Percentiles rank a stretch among this genome's conserved stretches.
phyloP scores from a whole-genome alignment of 2,113 vertebrate species.

The Zosterops hypoxanthus region DNA sequence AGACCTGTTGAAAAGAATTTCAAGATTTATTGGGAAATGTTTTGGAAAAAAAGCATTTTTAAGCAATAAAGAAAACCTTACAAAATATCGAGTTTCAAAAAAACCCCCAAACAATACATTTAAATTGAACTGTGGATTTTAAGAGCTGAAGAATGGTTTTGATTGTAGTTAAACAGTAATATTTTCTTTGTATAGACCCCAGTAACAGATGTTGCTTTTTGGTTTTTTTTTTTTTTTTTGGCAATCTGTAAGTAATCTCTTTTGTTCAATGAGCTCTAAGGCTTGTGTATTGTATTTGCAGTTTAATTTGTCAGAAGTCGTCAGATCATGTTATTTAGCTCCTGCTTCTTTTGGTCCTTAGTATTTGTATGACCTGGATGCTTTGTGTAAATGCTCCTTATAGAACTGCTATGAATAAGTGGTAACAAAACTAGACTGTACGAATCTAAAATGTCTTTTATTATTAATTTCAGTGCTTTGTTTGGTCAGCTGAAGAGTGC shows the following conservation, averaged over 20 bases:
- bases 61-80: not conserved
- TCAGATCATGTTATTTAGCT: not conserved
- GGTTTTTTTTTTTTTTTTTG: not conserved
- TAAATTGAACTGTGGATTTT: not conserved
- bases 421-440: not conserved
- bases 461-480: not conserved
- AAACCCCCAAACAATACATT: not conserved
- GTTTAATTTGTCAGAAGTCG: not conserved
- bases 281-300: not conserved
- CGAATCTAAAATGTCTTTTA: not conserved
- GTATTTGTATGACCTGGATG: not conserved
- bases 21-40: constrained; percentile 3
- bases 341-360: not conserved
- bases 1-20: not conserved
- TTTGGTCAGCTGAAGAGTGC: not conserved
- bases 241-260: constrained; percentile 12
- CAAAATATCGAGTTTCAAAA: not conserved
- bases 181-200: constrained; percentile 13
- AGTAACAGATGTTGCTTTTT: constrained; percentile 17
- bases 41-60: not conserved
- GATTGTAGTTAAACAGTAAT: not conserved
- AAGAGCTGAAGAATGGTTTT: constrained; percentile 28
- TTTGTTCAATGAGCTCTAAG: constrained; percentile 24
- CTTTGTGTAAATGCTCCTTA: not conserved
- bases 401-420: not conserved